Evolutionary conservation across 2,797 vertebrate species (phyloP), one percentile per base, ranked within the genome.

Genomic region (Ambastaia sidthimunki): DNA sequence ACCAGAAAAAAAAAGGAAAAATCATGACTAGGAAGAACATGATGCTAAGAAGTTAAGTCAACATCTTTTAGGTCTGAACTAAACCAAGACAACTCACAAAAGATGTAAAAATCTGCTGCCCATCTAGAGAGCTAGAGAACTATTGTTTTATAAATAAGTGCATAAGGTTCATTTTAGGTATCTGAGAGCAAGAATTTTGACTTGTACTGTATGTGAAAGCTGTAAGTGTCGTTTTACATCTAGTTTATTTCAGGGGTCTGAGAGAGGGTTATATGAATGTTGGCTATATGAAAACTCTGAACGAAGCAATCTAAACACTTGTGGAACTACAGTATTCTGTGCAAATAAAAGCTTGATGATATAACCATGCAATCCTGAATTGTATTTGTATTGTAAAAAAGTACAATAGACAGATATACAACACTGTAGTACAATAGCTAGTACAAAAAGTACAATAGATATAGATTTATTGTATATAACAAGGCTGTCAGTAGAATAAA

Each of bases 71-170:
- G 34, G 18, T 1, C 62, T 72, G 12, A 66, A 79, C 31, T 54
- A 79, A 79, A 78, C 21, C 19, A 78, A 16, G 25, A 31, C 28
- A 60, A 31, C 74, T 68, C 34, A 9, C 44, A 11, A 21, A 50
- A 69, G 55, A 70, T 59, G 21, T 62, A 37, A 62, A 28, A 78
- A 52, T 37, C 19, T 63, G 41, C 76, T 41, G 9, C 44, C 28
- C 37, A 68, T 59, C n/a, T 16, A 77, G 23, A 60, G 41, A 60
- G 5, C 54, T 7, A 60, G 37, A 48, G 9, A n/a, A 44, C 34
- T 59, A 13, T 7, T 48, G 37, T 57, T 69, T 68, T 47, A 69
- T 69, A 77, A 77, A 69, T 48, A 69, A 77, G 23, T 78, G 9
- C n/a, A n/a, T n/a, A n/a, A n/a, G n/a, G n/a, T n/a, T n/a, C 18